Evolutionary conservation across 2,113 vertebrate species (phyloP).

Genomic region (Poicephalus meyeri): DNA sequence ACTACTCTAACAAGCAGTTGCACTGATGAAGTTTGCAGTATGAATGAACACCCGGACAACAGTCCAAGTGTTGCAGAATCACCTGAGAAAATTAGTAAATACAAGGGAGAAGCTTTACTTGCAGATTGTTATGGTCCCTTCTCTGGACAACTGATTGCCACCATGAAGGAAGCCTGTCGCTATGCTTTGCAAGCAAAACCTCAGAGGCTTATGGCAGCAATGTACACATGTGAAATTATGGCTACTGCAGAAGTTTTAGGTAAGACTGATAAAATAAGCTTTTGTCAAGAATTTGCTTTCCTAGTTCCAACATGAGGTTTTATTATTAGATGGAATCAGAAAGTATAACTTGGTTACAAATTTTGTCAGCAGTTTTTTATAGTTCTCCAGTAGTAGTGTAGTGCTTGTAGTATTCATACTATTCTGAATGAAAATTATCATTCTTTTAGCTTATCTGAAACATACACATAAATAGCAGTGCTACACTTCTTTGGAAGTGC

Average conservation of each 20-base stretch:
- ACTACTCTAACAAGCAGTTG: not conserved
- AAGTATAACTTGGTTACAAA: not conserved
- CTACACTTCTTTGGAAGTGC: not conserved
- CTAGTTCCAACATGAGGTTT: not conserved
- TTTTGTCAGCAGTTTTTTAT: not conserved
- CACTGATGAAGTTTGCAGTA: not conserved
- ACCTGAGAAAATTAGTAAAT: constrained; percentile 13
- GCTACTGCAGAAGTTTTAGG: constrained; percentile 93
- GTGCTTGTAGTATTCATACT: not conserved
- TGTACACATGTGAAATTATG: constrained; percentile 98
- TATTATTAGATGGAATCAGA: not conserved
- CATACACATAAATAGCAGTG: not conserved
- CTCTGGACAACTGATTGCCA: constrained; percentile 94
- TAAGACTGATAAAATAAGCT: constrained; percentile 68
- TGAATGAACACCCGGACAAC: not conserved
- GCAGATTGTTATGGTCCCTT: constrained; percentile 90
- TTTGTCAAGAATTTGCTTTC: not conserved
- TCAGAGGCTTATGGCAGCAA: constrained; percentile 94
- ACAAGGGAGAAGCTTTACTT: constrained; percentile 52
- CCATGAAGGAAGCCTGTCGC: constrained; percentile 94
- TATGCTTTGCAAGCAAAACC: constrained; percentile 88
- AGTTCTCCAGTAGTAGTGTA: not conserved
- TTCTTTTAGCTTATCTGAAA: not conserved
- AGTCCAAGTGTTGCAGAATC: not conserved
- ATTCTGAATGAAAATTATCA: not conserved